phyloP scores from a whole-genome alignment of 2,113 vertebrate species.

The Microtus oregoni region DNA sequence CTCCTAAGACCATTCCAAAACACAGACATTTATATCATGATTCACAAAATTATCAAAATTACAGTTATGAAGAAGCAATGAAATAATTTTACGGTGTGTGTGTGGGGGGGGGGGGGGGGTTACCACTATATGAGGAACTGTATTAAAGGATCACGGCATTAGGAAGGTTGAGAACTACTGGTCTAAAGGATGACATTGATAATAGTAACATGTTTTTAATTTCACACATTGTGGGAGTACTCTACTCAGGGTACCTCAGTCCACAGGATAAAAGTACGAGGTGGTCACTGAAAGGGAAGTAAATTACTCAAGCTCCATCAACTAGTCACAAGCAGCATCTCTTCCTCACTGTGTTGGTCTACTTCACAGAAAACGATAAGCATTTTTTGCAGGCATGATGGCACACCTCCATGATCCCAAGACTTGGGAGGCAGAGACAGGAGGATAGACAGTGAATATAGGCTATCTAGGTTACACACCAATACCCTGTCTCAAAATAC shows the following conservation, averaged over 20 bases:
- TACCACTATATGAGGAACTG: background rate
- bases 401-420: background rate
- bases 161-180: background rate
- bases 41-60: background rate
- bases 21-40: background rate
- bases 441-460: background rate
- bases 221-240: background rate
- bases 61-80: background rate
- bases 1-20: background rate
- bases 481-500: background rate
- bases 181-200: background rate
- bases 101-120: too few relatives aligned
- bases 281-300: background rate
- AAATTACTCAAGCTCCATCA: background rate
- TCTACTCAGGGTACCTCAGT: background rate
- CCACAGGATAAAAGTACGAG: background rate
- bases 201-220: background rate
- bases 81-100: background rate
- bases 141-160: background rate
- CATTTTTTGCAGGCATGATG: background rate
- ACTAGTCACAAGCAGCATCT: background rate
- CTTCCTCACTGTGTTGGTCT: background rate
- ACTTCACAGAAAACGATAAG: background rate
- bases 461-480: background rate
- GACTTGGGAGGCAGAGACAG: background rate